Conservation (phyloP, 2,888 invertebrate genomes). For the Pollenia angustigena region DNA sequence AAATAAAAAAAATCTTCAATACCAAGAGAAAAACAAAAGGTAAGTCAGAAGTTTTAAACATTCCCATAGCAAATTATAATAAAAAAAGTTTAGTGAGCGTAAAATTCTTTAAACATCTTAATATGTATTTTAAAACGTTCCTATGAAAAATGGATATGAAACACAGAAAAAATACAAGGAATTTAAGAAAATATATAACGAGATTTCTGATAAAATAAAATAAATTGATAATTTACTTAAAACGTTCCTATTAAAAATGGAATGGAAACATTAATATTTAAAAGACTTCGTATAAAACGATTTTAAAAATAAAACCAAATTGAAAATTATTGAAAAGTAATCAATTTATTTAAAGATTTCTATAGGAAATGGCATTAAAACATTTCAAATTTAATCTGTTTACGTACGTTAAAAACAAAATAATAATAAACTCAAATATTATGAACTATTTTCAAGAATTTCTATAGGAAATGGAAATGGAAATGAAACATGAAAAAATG, state of each 20-base stretch:
- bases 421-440: too few species aligned
- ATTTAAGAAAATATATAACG: too few species aligned
- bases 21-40: not conserved
- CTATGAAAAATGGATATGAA: too few species aligned
- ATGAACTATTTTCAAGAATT: conserved; percentile 69
- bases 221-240: not conserved
- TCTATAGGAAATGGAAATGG: conserved; percentile 23
- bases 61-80: not conserved
- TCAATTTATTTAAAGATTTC: not conserved
- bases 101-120: too few species aligned
- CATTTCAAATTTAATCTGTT: conserved; percentile 71
- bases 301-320: not conserved
- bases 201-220: too few species aligned
- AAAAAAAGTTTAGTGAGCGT: too few species aligned
- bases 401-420: too few species aligned
- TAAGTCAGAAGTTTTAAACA: conserved; percentile 12
- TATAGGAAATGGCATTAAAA: conserved; percentile 33
- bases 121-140: too few species aligned
- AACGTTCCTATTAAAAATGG: not conserved
- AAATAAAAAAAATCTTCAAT: not conserved
- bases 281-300: not conserved
- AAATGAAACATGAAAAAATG: not conserved
- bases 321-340: too few species aligned
- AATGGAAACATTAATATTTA: not conserved
- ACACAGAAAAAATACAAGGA: too few species aligned